These are phyloP conservation scores for Trinorchestia longiramus DNA, from an alignment of 1,140 invertebrate genomes.

Conservation along the genomic window DNA sequence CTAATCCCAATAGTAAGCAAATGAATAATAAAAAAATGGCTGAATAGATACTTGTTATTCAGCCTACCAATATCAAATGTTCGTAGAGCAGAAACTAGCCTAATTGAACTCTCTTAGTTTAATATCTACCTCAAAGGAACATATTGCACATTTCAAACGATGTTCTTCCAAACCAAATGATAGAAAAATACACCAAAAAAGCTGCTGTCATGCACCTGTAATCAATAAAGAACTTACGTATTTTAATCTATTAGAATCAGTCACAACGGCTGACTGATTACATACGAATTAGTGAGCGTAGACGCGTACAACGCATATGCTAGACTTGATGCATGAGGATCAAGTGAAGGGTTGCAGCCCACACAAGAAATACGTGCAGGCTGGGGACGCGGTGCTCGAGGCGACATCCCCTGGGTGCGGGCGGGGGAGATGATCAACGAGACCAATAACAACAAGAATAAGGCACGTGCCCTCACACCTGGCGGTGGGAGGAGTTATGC, in stretches of 20 bases:
- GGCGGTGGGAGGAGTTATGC: constrained; percentile 19
- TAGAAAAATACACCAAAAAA: neutral
- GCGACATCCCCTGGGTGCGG: neutral
- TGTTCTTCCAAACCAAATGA: neutral
- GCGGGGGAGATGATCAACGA: neutral
- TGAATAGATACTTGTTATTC: no score
- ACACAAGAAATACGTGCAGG: neutral
- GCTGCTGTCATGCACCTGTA: neutral
- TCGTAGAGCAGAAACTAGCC: no score
- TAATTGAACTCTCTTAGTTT: neutral
- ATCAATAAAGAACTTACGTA: neutral
- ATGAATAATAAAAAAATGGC: no score
- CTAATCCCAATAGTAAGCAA: no score
- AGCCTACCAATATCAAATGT: no score
- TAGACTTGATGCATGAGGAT: neutral
- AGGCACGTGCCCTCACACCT: constrained; percentile 50
- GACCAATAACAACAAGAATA: constrained; percentile 2
- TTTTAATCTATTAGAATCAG: neutral
- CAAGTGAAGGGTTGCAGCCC: neutral
- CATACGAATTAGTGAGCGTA: neutral
- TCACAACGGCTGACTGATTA: no score
- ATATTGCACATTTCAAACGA: neutral
- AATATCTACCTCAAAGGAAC: neutral
- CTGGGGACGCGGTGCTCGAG: neutral
- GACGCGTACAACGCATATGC: neutral